A percentile compares a stretch with the other conserved stretches of the same genome.
These are phyloP conservation scores for Botia kubotai DNA, from an alignment of 2,797 vertebrate genomes.

Conservation along the genomic window DNA sequence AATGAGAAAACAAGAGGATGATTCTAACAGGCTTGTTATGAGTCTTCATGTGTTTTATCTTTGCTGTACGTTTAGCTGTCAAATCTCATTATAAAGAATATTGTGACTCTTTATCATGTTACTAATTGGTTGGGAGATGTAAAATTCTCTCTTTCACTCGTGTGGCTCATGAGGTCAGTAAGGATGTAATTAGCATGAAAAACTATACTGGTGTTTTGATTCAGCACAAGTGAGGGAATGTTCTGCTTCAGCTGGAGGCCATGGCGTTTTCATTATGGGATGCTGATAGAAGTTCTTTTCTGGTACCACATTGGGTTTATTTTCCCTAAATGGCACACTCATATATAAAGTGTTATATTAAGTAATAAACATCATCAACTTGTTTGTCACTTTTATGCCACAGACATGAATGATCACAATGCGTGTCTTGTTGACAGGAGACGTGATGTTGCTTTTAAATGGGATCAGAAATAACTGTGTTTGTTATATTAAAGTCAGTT, in stretches of 20 bases:
- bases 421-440: too few relatives aligned
- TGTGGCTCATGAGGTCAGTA: slow-evolving; percentile 57
- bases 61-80: slow-evolving; percentile 42
- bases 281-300: slow-evolving; percentile 26
- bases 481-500: too few relatives aligned
- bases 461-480: too few relatives aligned
- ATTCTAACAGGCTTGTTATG: slow-evolving; percentile 16
- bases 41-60: slow-evolving; percentile 47
- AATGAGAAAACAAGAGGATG: slow-evolving; percentile 6
- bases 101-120: slow-evolving; percentile 59
- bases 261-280: slow-evolving; percentile 31
- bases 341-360: neutral
- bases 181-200: slow-evolving; percentile 62
- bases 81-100: slow-evolving; percentile 52
- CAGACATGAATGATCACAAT: too few relatives aligned
- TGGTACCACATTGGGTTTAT: slow-evolving; percentile 20
- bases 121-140: slow-evolving; percentile 47
- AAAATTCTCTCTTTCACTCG: slow-evolving; percentile 53
- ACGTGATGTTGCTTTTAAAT: too few relatives aligned
- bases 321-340: neutral
- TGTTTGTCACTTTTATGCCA: too few relatives aligned
- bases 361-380: neutral
- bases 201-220: slow-evolving; percentile 61
- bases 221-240: slow-evolving; percentile 59
- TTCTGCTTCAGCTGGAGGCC: slow-evolving; percentile 55